Conservation (phyloP, 2,113 vertebrate genomes). For the Prinia subflava region DNA sequence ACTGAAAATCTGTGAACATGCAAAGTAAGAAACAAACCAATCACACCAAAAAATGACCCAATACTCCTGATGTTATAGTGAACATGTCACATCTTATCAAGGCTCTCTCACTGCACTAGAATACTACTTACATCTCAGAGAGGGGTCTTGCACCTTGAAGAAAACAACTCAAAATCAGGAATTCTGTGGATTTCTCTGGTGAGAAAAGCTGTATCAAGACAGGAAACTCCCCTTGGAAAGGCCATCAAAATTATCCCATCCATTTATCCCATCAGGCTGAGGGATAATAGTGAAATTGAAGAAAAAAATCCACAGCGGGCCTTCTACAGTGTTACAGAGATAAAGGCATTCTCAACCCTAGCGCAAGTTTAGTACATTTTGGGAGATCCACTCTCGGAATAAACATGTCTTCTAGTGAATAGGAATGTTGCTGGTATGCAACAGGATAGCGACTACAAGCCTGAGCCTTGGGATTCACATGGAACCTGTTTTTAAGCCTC, state of each 20-base stretch:
- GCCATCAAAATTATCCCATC: not conserved
- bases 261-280: not conserved
- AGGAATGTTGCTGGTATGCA: not conserved
- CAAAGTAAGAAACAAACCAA: not conserved
- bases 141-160: not conserved
- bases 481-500: not conserved
- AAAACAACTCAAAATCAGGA: slow-evolving; percentile 18
- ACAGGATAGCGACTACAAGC: rapidly evolving
- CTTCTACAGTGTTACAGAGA: not conserved
- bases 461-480: not conserved
- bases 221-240: not conserved
- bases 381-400: not conserved
- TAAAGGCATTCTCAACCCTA: not conserved
- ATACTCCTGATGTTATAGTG: not conserved
- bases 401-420: not conserved
- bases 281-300: not conserved
- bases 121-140: not conserved
- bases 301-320: not conserved
- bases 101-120: not conserved
- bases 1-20: not conserved
- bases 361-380: not conserved
- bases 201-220: not conserved
- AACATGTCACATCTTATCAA: not conserved
- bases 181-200: not conserved
- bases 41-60: not conserved